These are phyloP conservation scores for Ochropleura plecta DNA, from an alignment of 2,888 invertebrate genomes.

Conservation along the genomic window DNA sequence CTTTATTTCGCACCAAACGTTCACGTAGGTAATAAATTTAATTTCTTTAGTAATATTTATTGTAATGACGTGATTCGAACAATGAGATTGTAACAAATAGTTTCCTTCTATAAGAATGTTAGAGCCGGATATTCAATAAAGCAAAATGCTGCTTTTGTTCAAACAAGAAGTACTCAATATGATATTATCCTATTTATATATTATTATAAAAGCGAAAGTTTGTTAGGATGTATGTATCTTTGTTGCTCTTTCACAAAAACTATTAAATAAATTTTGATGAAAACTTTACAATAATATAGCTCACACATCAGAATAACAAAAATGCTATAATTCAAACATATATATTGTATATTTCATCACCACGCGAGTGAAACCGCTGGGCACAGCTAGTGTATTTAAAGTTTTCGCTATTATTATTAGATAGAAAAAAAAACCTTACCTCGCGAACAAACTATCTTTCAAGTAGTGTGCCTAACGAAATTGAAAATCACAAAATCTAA, in stretches of 20 bases:
- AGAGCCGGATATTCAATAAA: conserved; percentile 4
- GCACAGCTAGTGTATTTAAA: no score
- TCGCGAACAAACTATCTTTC: neutral
- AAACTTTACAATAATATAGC: no score
- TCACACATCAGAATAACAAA: no score
- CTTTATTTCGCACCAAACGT: conserved; percentile 1
- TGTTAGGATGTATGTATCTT: no score
- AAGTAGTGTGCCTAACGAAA: neutral
- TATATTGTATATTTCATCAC: no score
- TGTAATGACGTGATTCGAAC: conserved; percentile 20
- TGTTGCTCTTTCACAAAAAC: no score
- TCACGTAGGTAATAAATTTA: conserved; percentile 3
- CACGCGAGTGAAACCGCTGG: no score
- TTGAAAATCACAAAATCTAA: neutral
- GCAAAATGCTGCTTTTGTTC: neutral
- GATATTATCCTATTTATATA: no score
- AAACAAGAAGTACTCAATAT: neutral
- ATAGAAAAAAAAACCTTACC: neutral
- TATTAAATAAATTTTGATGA: no score
- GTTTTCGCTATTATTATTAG: neutral
- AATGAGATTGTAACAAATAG: neutral
- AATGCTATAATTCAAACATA: no score
- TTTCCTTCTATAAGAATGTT: neutral
- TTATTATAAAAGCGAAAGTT: no score
- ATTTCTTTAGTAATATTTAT: conserved; percentile 26